phyloP scores from a whole-genome alignment of 1,140 invertebrate genomes.

The Pygmarrhopalites habei region DNA sequence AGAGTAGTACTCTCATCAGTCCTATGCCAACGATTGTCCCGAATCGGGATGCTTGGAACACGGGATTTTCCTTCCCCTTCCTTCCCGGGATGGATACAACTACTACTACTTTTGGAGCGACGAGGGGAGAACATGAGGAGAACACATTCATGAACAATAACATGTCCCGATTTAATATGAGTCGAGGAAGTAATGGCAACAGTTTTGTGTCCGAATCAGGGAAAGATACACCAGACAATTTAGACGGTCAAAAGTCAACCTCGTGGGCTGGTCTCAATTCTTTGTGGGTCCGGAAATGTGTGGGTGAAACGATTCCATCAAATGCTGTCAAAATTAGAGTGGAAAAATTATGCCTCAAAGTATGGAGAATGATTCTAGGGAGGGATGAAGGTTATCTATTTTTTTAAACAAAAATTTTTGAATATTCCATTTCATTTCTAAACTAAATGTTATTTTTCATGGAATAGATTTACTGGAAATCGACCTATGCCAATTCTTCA shows the following conservation, averaged over 20 bases:
- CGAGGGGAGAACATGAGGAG: not conserved
- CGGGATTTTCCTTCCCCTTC: not conserved
- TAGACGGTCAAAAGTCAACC: no score
- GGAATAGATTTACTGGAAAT: constrained; percentile 22
- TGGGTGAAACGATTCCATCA: constrained; percentile 26
- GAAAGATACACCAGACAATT: no score
- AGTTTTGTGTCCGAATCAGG: no score
- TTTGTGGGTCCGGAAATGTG: constrained; percentile 30
- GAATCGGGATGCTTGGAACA: constrained; percentile 1
- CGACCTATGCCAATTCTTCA: constrained; percentile 26
- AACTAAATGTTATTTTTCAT: not conserved
- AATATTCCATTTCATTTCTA: not conserved
- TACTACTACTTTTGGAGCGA: not conserved
- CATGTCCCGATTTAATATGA: no score
- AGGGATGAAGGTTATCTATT: constrained; percentile 18
- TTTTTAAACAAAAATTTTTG: constrained; percentile 1
- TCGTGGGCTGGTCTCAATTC: no score
- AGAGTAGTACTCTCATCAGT: no score
- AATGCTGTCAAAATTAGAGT: constrained; percentile 31
- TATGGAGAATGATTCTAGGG: constrained; percentile 24
- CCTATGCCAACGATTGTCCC: not conserved
- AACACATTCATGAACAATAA: no score
- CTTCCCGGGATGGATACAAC: not conserved
- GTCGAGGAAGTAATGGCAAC: no score
- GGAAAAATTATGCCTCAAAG: constrained; percentile 25